phyloP scores from a whole-genome alignment of 2,797 vertebrate genomes.

The Psittacula derbiana region DNA sequence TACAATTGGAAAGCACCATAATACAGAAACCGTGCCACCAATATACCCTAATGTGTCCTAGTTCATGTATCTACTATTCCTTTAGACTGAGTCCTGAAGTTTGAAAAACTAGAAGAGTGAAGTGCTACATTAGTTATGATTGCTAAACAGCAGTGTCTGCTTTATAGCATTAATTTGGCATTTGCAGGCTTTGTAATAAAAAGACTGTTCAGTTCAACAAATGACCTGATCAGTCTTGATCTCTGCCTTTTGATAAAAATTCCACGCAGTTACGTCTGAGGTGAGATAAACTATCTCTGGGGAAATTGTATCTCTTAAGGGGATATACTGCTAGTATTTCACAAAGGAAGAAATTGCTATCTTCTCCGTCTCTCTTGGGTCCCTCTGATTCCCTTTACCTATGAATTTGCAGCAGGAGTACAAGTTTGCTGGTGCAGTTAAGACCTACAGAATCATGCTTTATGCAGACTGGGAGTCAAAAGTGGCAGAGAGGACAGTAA shows the following conservation, averaged over 20 bases:
- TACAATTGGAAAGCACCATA: not conserved
- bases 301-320: not conserved
- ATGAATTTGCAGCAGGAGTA: not conserved
- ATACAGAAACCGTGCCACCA: not conserved
- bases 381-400: not conserved
- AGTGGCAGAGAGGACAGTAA: not conserved
- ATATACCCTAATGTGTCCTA: not conserved
- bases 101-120: not conserved
- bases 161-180: not conserved
- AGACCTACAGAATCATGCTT: not conserved
- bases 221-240: not conserved
- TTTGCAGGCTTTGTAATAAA: not conserved
- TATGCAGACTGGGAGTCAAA: not conserved
- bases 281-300: not conserved
- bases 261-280: not conserved
- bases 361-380: not conserved
- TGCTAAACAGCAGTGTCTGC: not conserved
- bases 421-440: fast-evolving
- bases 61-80: not conserved
- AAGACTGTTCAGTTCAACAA: not conserved
- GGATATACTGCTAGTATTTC: not conserved
- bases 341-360: not conserved
- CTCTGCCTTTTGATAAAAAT: not conserved
- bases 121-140: not conserved
- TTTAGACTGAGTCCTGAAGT: not conserved